These are phyloP conservation scores for Brachionus manjavacas DNA, from an alignment of 1,140 invertebrate genomes.

Conservation along the genomic window DNA sequence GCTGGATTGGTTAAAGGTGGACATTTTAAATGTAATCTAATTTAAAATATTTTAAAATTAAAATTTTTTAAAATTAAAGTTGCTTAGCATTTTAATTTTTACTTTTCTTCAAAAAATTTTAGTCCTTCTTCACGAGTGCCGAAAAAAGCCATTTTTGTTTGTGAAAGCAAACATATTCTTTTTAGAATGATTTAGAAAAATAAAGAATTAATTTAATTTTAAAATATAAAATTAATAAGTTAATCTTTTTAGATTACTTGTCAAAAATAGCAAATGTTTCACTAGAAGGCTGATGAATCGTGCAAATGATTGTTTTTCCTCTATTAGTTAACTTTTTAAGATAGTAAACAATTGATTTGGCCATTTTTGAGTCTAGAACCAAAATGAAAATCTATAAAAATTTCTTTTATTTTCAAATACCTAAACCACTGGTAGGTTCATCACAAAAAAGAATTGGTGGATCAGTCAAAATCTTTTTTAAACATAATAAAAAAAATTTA, in stretches of 20 bases:
- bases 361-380: slow-evolving; percentile 74
- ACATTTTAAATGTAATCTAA: slow-evolving; percentile 9
- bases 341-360: slow-evolving; percentile 75
- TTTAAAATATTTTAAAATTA: background rate
- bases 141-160: slow-evolving; percentile 82
- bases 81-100: background rate
- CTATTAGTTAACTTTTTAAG: slow-evolving; percentile 66
- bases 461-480: slow-evolving; percentile 67
- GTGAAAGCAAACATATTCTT: slow-evolving; percentile 75
- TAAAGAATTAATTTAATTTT: too few species aligned
- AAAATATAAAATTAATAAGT: too few species aligned
- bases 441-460: slow-evolving; percentile 92
- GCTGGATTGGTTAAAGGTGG: slow-evolving; percentile 29
- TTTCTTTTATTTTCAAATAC: slow-evolving; percentile 59
- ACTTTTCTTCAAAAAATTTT: slow-evolving; percentile 66
- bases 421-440: slow-evolving; percentile 59
- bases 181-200: background rate
- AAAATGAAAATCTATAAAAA: slow-evolving; percentile 64
- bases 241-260: slow-evolving; percentile 42
- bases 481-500: background rate
- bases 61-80: background rate
- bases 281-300: slow-evolving; percentile 92
- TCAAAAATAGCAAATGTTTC: slow-evolving; percentile 88
- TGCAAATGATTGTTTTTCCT: slow-evolving; percentile 85
- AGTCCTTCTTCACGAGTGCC: slow-evolving; percentile 73